These are phyloP conservation scores for Andrena chrysosceles DNA, from an alignment of 2,888 invertebrate genomes.

Conservation along the genomic window DNA sequence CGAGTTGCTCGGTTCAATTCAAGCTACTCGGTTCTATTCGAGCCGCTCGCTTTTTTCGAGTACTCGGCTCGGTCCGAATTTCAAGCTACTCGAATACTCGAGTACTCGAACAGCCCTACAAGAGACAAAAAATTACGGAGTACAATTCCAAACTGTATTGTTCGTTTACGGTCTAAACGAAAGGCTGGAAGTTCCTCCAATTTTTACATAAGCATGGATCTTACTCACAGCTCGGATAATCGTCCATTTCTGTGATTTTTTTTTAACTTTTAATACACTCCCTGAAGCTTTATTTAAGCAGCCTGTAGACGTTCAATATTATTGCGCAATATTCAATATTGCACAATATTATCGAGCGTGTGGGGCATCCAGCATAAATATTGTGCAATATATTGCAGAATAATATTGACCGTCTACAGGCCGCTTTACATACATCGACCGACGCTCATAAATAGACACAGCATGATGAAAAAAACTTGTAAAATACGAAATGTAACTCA, in stretches of 20 bases:
- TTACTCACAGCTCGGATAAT: not conserved
- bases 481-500: not conserved
- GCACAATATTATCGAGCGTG: too few species aligned
- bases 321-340: too few species aligned
- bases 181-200: not conserved
- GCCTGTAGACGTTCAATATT: too few species aligned
- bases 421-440: not conserved
- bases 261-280: not conserved
- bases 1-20: too few species aligned
- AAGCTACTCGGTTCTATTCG: too few species aligned
- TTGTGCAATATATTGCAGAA: too few species aligned
- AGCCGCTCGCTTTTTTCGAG: too few species aligned
- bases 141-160: not conserved
- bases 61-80: too few species aligned
- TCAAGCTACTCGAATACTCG: too few species aligned
- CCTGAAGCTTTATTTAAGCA: not conserved
- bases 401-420: not conserved
- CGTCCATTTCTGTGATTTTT: constrained; percentile 12
- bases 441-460: not conserved
- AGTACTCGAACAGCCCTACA: too few species aligned
- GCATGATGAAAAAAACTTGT: not conserved
- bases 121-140: not conserved
- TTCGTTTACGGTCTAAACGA: not conserved
- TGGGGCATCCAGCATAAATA: too few species aligned
- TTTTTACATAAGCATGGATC: not conserved